Evolutionary conservation across 1,140 invertebrate species (phyloP), one percentile per base, ranked within the genome.

Genomic region (Limonius californicus): DNA sequence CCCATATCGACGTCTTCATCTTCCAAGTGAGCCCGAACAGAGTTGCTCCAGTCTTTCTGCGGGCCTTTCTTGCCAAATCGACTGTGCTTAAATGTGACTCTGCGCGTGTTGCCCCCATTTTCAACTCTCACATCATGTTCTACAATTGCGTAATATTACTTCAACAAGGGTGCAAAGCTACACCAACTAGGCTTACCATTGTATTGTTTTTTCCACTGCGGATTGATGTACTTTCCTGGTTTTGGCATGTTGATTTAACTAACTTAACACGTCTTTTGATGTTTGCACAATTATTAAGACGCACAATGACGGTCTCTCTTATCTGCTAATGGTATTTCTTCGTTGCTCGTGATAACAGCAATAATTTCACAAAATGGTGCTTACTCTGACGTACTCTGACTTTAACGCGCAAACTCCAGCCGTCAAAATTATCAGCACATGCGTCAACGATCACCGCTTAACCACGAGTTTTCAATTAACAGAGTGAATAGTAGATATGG

Each of bases 1-100:
- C 68, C 72, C 81, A 84, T 84, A 62, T 84, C 81, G 69, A 84
- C 79, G 62, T 85, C 84, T 66, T 83, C 83, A 65, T 84, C 83
- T 35, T 81, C 68, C 6, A 82, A 57, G 62, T 76, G 68, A 16
- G 78, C 57, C 55, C 78, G 76, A 0, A 79, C 60, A 12, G 76
- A 69, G 50, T 75, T 70, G 15, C 77, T 76, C 75, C 80, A 65
- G 65, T 77, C 60, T 72, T 72, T 68, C 71, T 80, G 66, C 77
- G 79, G 68, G 75, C 62, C 72, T 79, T 76, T 74, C 77, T 80
- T 63, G 70, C 75, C n/a, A 71, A 76, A 57, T 35, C 39, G 66
- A 12, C 56, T 58, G 16, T 68, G 71, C 66, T 84, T 84, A 68
- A 85, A 85, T 62, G 78, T 81, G 21, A 84, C 84, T 55, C 79